Base-by-base conservation (phyloP, 2,797 vertebrate genomes). In the Takifugu rubripes region DNA sequence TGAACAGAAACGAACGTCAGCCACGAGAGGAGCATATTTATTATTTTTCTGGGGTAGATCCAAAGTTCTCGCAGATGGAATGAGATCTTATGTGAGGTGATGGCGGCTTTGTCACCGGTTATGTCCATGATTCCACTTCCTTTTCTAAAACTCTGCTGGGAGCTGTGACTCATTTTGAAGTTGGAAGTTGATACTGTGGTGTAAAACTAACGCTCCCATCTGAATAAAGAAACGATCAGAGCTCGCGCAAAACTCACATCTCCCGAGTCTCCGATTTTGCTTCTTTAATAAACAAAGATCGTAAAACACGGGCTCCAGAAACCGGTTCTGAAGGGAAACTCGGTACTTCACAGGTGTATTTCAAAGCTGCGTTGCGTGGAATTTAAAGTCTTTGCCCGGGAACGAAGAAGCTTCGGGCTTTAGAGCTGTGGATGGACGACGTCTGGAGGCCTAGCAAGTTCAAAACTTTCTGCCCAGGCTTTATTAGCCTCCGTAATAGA, bases 401-500 rank as follows among this genome's bases (percentile, higher is more conserved):
- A 68, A 64, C 58, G 77, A 59, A 67, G 72, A 69, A 77, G 61
- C 52, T 51, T 73, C 61, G 65, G 72, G 57, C 61, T 78, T 68
- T 79, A 72, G 73, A 78, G 68, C 66, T 64, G 71, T 69, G 70
- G 75, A 66, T 68, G 76, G 74, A 80, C 74, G 46, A 33, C 59
- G 67, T 83, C 80, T 52, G 61, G 63, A 76, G 16, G 16, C 16
- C 44, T 46, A 21, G 11, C 17, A 46, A 79, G 82, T 82, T 75
- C 66, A 80, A 82, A 84, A 87, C 83, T 78, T 88, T 84, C 71
- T 74, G 70, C 77, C 73, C 27, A n/a, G 72, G 68, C 75, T 89
- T 88, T 86, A 88, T 90, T 88, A 87, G 80, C 84, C 84, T 86
- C 79, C 69, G 83, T 90, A 88, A 89, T 88, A 77, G 84, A 74